A percentile compares a stretch with the other conserved stretches of the same genome.
Evolutionary conservation across 2,113 vertebrate species (phyloP).

Genomic region (Leuciscus idus): DNA sequence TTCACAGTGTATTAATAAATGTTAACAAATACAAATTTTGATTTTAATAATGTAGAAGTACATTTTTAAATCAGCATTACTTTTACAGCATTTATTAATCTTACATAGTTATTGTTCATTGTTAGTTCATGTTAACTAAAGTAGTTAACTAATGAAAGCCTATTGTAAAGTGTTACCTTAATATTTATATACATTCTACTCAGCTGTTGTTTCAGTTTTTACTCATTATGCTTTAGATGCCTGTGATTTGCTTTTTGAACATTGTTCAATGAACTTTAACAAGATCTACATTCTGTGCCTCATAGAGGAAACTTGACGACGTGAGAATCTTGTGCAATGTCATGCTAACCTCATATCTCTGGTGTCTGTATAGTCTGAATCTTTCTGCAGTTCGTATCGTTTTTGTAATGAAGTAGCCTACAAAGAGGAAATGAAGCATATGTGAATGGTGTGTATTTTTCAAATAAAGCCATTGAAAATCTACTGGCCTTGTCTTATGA

Average conservation of each 20-base stretch:
- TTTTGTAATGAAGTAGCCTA: constrained; percentile 7
- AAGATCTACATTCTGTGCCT: constrained; percentile 10
- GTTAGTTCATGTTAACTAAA: too few species aligned
- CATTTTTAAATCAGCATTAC: too few species aligned
- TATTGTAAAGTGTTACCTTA: too few species aligned
- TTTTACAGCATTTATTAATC: too few species aligned
- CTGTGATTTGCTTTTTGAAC: neutral
- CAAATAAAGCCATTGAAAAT: neutral
- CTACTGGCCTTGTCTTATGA: neutral
- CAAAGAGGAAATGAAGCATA: neutral
- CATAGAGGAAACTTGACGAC: neutral
- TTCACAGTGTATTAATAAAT: too few species aligned
- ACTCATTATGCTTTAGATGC: neutral
- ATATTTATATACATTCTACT: neutral
- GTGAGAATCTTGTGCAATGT: neutral
- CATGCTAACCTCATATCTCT: neutral
- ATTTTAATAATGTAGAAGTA: too few species aligned
- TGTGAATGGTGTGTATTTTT: constrained; percentile 20
- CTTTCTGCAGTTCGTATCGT: constrained; percentile 9
- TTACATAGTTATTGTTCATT: too few species aligned
- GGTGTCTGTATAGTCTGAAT: neutral
- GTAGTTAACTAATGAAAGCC: too few species aligned
- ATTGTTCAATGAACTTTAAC: neutral
- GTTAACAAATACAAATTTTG: too few species aligned
- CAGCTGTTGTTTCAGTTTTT: neutral